These are phyloP conservation scores for Trimorus sp. DNA, from an alignment of 2,888 invertebrate species.

Conservation along the genomic window DNA sequence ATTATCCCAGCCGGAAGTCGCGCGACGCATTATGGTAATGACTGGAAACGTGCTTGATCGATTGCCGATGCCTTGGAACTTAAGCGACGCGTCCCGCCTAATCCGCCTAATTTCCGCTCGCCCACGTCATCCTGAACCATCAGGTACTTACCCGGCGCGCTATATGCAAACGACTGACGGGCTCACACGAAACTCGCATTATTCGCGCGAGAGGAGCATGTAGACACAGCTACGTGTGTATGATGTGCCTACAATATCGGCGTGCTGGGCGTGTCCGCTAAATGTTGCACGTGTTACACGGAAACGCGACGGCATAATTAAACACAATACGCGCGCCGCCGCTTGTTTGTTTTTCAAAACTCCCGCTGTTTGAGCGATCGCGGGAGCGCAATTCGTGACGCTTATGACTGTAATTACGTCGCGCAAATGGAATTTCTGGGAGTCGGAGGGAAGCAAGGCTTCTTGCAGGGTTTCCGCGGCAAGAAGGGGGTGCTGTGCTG, in stretches of 20 bases:
- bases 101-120: slow-evolving; percentile 68
- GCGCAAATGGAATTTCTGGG: too few species aligned
- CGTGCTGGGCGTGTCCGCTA: slow-evolving; percentile 59
- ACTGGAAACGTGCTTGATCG: slow-evolving; percentile 29
- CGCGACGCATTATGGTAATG: slow-evolving; percentile 7
- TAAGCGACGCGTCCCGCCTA: slow-evolving; percentile 54
- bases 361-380: background rate
- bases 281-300: slow-evolving; percentile 51
- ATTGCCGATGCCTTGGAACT: slow-evolving; percentile 40
- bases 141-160: slow-evolving; percentile 60
- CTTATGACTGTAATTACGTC: too few species aligned
- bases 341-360: slow-evolving; percentile 16
- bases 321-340: slow-evolving; percentile 27
- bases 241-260: slow-evolving; percentile 59
- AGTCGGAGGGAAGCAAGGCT: too few species aligned
- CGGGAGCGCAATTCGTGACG: background rate
- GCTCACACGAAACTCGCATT: slow-evolving; percentile 62
- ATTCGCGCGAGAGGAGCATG: slow-evolving; percentile 46
- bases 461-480: too few species aligned
- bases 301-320: slow-evolving; percentile 40
- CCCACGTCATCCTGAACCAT: slow-evolving; percentile 66
- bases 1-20: too few species aligned
- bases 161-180: slow-evolving; percentile 66
- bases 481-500: too few species aligned
- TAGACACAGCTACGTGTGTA: slow-evolving; percentile 43